Base-by-base conservation (phyloP, 2,888 invertebrate species). In the Marasmarcha lunaedactyla region DNA sequence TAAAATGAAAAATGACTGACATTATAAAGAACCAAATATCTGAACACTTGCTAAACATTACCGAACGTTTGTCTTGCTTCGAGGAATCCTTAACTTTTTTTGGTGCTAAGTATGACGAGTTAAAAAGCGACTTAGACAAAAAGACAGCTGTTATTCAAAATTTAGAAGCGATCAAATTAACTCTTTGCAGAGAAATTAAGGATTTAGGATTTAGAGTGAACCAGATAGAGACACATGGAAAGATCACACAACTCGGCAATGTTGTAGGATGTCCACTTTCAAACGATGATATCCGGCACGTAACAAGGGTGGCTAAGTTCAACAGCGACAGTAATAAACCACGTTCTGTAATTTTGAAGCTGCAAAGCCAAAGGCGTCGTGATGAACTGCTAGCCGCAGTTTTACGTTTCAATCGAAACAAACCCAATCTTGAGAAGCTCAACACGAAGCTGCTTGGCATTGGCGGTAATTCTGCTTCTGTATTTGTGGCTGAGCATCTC, bases 401-500 rank as follows among this genome's bases (percentile, higher is more conserved):
- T 20, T 11, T 11, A 10, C 30, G 12, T 4, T 11, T 30, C 10
- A 4, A 30, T 11, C 12, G 12, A 6, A 30, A 11, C 30, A 11
- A 30, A 30, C 12, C 12, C n/a, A 11, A 30, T n/a, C n/a, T 7
- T 20, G 30, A 30, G 6, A 30, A 30, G 30, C 30, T 30, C 3
- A 30, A 30, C 10, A 7, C 30, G 6, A 10, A 30, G 30, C 30
- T 7, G 4, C 12, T 30, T 11, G 30, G 30, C 12, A 26, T 35
- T 10, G 35, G 39, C 11, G 39, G 35, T 14, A 7, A 12, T 9
- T 5, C n/a, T 14, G 11, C 14, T n/a, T 14, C 35, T 2, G 39
- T 39, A 14, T 39, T 35, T 35, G 39, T 39, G 14, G 25, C 39
- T 12, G 39, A 39, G 39, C 39, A 39, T 6, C 26, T 39, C 1